Evolutionary conservation across 2,113 vertebrate genomes (phyloP), one percentile per base, ranked within the genome.

Genomic region (Carlito syrichta): DNA sequence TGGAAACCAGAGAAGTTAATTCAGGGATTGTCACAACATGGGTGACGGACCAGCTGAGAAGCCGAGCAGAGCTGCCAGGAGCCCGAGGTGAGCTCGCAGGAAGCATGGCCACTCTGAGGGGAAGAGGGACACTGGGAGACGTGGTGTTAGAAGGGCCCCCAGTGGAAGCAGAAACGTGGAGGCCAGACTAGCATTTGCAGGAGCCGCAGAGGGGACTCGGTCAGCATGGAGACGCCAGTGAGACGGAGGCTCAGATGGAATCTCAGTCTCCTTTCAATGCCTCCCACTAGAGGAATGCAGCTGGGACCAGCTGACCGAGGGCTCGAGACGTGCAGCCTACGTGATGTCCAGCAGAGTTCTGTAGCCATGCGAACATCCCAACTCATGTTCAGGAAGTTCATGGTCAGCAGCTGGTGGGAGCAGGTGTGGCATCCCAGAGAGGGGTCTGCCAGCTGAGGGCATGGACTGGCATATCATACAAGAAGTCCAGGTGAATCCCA

Each of bases 391-490:
- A 68, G 22, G 14, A 69, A 69, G 38, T 23, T 8, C 68, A 22
- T 17, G 8, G 73, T 58, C 54, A 30, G n/a, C 32, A 77, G n/a
- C 35, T 56, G 35, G n/a, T 76, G 43, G 68, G 43, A 48, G 82
- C 50, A 38, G 86, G 20, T 16, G 43, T 38, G 32, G 17, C 27
- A 22, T 32, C 50, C 32, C 77, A 3, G 14, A 17, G 10, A 63
- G 50, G 74, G 45, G 6, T 11, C 48, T 79, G 23, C 40, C 13
- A 17, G 56, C 35, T 77, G 22, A 32, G 32, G 52, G 76, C 3
- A 4, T 32, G 0, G 5, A 7, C 3, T 23, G 35, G 25, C 12
- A 0, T 7, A 1, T 35, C 12, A 35, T 3, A 12, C 1, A 43
- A 12, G 69, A 27, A 56, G 22, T 23, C 0, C 23, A 19, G 4